Percentiles rank a stretch among this genome's conserved stretches.
These are phyloP conservation scores for Galagoides demidoff DNA, from an alignment of 2,797 vertebrate species.

Conservation along the genomic window DNA sequence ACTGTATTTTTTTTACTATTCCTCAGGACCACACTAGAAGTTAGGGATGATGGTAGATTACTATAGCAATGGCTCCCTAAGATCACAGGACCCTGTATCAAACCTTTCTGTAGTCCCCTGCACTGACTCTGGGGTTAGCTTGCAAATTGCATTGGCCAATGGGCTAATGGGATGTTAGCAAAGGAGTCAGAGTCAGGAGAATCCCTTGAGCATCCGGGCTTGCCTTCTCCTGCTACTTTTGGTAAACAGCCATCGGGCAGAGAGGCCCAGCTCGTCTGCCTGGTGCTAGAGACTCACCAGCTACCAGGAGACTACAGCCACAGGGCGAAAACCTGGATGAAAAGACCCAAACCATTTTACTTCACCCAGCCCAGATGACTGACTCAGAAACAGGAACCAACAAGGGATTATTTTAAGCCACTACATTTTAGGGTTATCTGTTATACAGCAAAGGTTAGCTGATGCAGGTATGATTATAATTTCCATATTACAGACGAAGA, in stretches of 20 bases:
- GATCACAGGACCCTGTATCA: not conserved
- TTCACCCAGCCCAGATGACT: not conserved
- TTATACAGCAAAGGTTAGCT: not conserved
- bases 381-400: not conserved
- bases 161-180: not conserved
- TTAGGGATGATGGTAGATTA: not conserved
- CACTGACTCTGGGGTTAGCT: not conserved
- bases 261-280: not conserved
- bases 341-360: not conserved
- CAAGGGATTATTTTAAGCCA: not conserved
- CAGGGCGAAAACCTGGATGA: not conserved
- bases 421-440: not conserved
- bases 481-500: conserved; percentile 7
- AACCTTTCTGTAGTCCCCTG: not conserved
- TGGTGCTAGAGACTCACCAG: not conserved
- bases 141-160: not conserved
- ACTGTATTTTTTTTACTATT: not conserved
- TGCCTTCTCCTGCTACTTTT: conserved; percentile 1
- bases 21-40: not conserved
- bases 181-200: not conserved
- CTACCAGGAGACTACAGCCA: not conserved
- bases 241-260: not conserved
- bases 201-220: not conserved
- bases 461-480: not conserved
- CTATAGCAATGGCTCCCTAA: not conserved